Base-by-base conservation (phyloP, 2,797 vertebrate species). In the Dendrocincla fuliginosa region DNA sequence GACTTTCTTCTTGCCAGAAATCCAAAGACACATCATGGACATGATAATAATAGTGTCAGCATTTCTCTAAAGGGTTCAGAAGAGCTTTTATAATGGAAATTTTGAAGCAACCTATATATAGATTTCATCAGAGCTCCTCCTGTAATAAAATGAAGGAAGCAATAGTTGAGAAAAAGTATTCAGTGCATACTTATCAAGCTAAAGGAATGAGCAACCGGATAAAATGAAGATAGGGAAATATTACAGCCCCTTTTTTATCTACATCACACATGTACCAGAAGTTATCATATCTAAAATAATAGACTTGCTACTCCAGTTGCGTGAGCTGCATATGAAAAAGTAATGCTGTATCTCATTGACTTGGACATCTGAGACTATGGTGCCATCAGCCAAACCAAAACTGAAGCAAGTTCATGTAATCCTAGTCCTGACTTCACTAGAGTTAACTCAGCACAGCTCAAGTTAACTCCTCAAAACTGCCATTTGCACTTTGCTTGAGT, bases 41-140 rank as follows among this genome's bases (percentile, higher is more conserved):
- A 50, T 59, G 65, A 71, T 84, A 93, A 90, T 85, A 90, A 89
- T 15, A 90, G 64, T 57, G 46, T 80, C 86, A 92, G 70, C 49
- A 47, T 82, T 94, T 92, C 69, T 92, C 78, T 56, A 17, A 80
- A 93, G 71, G 60, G 53, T n/a, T 91, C 73, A 90, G 46, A 94
- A 77, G 60, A 89, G 81, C 39, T 95, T 94, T 96, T 94, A 87
- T 75, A 87, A 85, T 71, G 75, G 84, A 96, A 93, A 97, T 87
- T 82, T 50, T 95, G 70, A 93, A 82, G 71, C 24, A 89, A 87
- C 5, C 60, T 90, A 65, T 67, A 80, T 68, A 89, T 39, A 93
- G 78, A 89, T 89, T 77, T 90, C 68, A 57, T 77, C 74, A 71
- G 53, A 88, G 6, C 30, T 71, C 57, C 71, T 88, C 55, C 69